Conservation (phyloP, 2,797 vertebrate genomes). For the Mormyrops attenuatus region DNA sequence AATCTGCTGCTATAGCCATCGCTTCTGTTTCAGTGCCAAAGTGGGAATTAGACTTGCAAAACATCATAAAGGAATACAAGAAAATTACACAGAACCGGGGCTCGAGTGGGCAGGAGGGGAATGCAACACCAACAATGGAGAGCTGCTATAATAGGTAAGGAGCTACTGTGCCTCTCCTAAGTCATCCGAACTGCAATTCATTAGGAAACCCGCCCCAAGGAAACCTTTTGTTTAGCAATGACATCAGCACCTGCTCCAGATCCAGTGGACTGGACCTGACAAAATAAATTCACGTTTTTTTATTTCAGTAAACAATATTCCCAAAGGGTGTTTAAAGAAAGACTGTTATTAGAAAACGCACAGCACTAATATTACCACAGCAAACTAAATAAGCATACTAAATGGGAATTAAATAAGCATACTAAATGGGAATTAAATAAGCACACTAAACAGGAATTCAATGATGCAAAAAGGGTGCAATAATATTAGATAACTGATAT, state of each 20-base stretch:
- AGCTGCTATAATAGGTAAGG: neutral
- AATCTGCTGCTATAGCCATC: slow-evolving; percentile 42
- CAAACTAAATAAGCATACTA: neutral
- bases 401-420: neutral
- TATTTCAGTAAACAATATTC: neutral
- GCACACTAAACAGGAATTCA: neutral
- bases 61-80: slow-evolving; percentile 39
- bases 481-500: neutral
- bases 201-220: neutral
- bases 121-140: slow-evolving; percentile 40
- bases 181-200: neutral
- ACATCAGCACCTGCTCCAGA: neutral
- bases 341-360: neutral
- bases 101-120: slow-evolving; percentile 37
- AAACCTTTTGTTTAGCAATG: neutral
- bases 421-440: neutral
- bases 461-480: neutral
- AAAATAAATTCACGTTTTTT: neutral
- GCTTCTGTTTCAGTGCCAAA: slow-evolving; percentile 50
- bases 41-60: slow-evolving; percentile 59
- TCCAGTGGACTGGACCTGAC: neutral
- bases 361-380: neutral
- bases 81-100: slow-evolving; percentile 51
- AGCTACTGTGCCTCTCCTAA: neutral
- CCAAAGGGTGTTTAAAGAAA: neutral